Conservation (phyloP, 2,888 invertebrate species). For the Serrognathus titanus region DNA sequence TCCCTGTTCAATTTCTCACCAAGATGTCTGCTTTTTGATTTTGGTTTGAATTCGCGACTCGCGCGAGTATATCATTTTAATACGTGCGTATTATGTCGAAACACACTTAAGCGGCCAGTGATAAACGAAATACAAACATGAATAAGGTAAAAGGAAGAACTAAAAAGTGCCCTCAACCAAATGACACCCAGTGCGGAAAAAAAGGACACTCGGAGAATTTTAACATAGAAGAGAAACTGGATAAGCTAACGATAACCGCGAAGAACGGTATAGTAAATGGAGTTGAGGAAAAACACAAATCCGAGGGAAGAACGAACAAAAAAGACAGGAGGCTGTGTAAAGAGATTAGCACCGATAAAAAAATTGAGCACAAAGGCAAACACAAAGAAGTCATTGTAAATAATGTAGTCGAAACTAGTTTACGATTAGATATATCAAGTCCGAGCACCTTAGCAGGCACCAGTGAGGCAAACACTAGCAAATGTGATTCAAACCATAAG, state of each 20-base stretch:
- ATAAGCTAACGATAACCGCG: slow-evolving; percentile 15
- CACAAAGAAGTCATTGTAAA: neutral
- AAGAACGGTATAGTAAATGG: slow-evolving; percentile 34
- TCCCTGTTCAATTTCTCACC: slow-evolving; percentile 28
- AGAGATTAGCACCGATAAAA: slow-evolving; percentile 2
- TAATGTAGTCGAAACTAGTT: neutral
- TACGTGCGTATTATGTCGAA: neutral
- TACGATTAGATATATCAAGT: neutral
- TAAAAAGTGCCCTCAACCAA: slow-evolving; percentile 14
- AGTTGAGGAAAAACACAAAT: slow-evolving; percentile 17
- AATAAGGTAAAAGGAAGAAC: slow-evolving; percentile 20
- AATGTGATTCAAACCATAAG: slow-evolving; percentile 10
- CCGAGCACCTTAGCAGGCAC: slow-evolving; percentile 12
- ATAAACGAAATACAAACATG: slow-evolving; percentile 5
- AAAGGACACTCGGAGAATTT: slow-evolving; percentile 5
- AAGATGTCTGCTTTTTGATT: slow-evolving; percentile 33
- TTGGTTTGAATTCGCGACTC: slow-evolving; percentile 19
- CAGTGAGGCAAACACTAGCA: slow-evolving; percentile 10
- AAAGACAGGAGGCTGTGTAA: slow-evolving; percentile 18
- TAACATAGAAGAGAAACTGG: slow-evolving; percentile 19
- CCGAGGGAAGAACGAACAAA: slow-evolving; percentile 15
- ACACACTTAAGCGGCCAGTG: no score
- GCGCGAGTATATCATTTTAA: neutral
- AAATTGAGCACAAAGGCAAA: slow-evolving; percentile 1
- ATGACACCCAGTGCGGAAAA: slow-evolving; percentile 12